Conservation (phyloP, 2,797 vertebrate species). For the Enteromius treurensis region DNA sequence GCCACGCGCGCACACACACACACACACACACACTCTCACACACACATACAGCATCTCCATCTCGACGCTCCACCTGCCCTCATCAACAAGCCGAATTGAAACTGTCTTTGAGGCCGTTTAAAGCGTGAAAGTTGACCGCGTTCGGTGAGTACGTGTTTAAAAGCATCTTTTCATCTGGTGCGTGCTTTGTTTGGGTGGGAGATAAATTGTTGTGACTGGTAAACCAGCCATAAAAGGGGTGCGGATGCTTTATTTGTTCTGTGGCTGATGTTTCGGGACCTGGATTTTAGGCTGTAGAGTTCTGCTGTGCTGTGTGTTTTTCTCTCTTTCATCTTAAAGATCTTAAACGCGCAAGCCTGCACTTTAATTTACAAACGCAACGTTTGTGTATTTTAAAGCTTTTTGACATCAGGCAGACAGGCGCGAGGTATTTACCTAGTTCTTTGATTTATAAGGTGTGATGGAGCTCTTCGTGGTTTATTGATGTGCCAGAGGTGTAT, state of each 20-base stretch:
- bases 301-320: not conserved
- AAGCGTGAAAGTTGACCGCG: constrained; percentile 7
- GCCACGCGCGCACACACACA: constrained; percentile 55
- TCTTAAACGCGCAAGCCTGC: not conserved
- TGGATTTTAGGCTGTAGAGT: not conserved
- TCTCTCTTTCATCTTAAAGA: not conserved
- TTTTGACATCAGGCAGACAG: constrained; percentile 10
- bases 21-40: constrained; percentile 28
- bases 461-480: not conserved
- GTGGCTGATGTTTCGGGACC: constrained; percentile 22
- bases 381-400: not conserved
- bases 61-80: constrained; percentile 43
- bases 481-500: constrained; percentile 28
- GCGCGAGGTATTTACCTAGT: constrained; percentile 25
- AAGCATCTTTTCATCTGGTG: not conserved
- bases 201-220: constrained; percentile 33
- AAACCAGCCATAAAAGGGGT: constrained; percentile 40
- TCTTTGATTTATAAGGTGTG: not conserved
- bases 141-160: constrained; percentile 50
- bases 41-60: constrained; percentile 57
- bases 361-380: not conserved
- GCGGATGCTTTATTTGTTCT: constrained; percentile 23
- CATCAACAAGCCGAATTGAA: constrained; percentile 6
- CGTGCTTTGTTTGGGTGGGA: constrained; percentile 25
- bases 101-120: not conserved